These are phyloP conservation scores for Zootoca vivipara DNA, from an alignment of 2,113 vertebrate species.

Conservation along the genomic window DNA sequence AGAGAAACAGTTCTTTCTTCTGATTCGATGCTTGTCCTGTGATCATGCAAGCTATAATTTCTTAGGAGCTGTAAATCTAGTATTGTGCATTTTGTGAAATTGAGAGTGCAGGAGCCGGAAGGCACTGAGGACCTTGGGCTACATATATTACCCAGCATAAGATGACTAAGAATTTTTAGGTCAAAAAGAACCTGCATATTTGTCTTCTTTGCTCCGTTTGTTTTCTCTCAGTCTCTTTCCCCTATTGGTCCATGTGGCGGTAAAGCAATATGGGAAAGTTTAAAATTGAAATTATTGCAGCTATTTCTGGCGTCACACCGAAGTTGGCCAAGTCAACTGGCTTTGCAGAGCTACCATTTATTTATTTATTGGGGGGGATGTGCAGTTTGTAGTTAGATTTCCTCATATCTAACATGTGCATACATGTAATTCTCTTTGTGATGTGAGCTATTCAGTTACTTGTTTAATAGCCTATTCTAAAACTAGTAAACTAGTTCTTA, in stretches of 20 bases:
- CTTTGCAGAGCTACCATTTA: not conserved
- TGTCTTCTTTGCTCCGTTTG: not conserved
- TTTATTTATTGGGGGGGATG: not conserved
- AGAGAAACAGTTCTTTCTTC: not conserved
- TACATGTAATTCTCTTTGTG: not conserved
- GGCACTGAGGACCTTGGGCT: not conserved
- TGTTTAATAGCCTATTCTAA: not conserved
- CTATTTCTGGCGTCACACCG: not conserved
- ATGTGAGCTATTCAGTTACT: not conserved
- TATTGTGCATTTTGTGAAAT: not conserved
- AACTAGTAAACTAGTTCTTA: conserved; percentile 1
- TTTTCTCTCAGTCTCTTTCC: not conserved
- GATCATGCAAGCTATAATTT: not conserved
- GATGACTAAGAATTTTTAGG: not conserved
- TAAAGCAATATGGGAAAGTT: not conserved
- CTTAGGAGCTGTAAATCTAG: not conserved
- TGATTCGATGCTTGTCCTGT: not conserved
- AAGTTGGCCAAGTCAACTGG: not conserved
- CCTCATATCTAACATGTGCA: not conserved
- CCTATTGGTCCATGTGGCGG: not conserved
- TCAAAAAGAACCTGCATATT: not conserved
- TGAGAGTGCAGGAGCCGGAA: not conserved
- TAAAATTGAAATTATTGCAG: not conserved
- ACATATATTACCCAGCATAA: not conserved
- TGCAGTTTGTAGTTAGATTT: not conserved